phyloP scores from a whole-genome alignment of 2,888 invertebrate species.

The Mythimna loreyi region DNA sequence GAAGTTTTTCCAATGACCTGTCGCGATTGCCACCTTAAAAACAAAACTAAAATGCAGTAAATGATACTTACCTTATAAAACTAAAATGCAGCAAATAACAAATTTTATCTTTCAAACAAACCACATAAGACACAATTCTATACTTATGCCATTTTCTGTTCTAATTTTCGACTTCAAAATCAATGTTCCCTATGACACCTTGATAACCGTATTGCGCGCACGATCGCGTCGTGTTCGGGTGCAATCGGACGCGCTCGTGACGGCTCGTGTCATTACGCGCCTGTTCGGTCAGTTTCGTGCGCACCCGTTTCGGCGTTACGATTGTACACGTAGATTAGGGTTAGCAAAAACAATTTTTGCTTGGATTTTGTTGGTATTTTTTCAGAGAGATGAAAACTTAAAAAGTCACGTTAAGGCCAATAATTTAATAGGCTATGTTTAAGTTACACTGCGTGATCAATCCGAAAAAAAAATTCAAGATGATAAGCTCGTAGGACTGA shows the following conservation, averaged over 20 bases:
- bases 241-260: constrained; percentile 68
- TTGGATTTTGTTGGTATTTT: too few relatives aligned
- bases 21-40: too few relatives aligned
- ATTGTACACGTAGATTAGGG: constrained; percentile 51
- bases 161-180: constrained; percentile 41
- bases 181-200: constrained; percentile 54
- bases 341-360: constrained; percentile 1
- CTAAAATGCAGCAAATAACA: too few relatives aligned
- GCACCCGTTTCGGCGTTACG: constrained; percentile 65
- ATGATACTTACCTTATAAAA: too few relatives aligned
- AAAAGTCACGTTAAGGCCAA: too few relatives aligned
- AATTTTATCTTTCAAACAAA: not conserved
- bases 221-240: constrained; percentile 66
- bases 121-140: constrained; percentile 3
- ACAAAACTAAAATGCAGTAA: too few relatives aligned
- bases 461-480: too few relatives aligned
- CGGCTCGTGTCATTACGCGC: constrained; percentile 69
- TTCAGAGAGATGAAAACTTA: too few relatives aligned
- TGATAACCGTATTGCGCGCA: constrained; percentile 57
- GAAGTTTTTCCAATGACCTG: too few relatives aligned
- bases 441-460: too few relatives aligned
- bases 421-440: too few relatives aligned
- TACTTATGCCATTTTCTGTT: constrained; percentile 5
- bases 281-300: constrained; percentile 66
- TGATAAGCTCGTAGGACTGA: too few relatives aligned